Evolutionary conservation across 1,140 invertebrate species (phyloP), one percentile per base, ranked within the genome.

Genomic region (Microplitis mediator): DNA sequence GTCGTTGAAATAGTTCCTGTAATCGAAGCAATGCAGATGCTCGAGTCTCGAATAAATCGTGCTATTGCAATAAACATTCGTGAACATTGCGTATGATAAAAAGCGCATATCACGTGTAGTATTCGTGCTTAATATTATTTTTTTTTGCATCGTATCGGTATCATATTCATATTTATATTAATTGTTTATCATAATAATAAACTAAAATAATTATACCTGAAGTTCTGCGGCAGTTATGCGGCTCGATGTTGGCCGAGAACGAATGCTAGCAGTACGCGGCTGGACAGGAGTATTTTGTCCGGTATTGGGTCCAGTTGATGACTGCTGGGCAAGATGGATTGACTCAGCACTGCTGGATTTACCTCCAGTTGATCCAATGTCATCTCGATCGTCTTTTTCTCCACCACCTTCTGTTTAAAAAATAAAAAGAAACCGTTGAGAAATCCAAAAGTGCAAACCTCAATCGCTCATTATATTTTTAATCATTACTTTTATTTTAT

Each of bases 171-270:
- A 56, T 68, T 68, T 14, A 36, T 54, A 56, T 68, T 68, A 8
- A 14, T 36, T 14, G n/a, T 35, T 34, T 71, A 9, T 35, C 50
- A 23, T 35, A 23, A 14, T 39, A 31, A 32, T 54, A 6, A 67
- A 54, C 14, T 9, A 35, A 45, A 65, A 9, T 6, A 4, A 51
- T 76, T 75, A 81, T 81, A 87, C 86, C 81, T 97, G 95, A 35
- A 97, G 89, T 86, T 97, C 95, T 4, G 93, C 93, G 16, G 95
- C 94, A 0, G 95, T 95, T 73, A 97, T 95, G 73, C 96, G 89
- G 74, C 93, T 93, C 13, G 94, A 95, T 0, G 92, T 93, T 8
- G 95, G 95, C 32, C 95, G 88, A 74, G 94, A 92, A 78, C 95
- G 91, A 69, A 97, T 96, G 61, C 95, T 97, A 58, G 95, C 95